A percentile compares a stretch with the other conserved stretches of the same genome.
Evolutionary conservation across 2,113 vertebrate genomes (phyloP).

Genomic region (Pseudonaja textilis): DNA sequence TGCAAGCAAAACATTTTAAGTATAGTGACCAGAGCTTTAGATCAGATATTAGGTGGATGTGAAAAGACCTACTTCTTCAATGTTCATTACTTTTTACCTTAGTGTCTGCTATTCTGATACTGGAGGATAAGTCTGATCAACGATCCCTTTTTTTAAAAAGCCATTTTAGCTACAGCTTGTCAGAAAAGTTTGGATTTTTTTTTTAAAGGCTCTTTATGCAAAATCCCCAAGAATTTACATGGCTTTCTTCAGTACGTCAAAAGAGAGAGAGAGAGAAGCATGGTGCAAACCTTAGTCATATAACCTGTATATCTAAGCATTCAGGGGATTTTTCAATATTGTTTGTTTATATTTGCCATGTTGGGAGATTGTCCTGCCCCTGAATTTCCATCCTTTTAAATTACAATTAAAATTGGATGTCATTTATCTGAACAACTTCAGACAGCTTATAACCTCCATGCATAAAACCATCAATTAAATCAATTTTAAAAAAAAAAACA

Average conservation of each 20-base stretch:
- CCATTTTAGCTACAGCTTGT: slow-evolving; percentile 26
- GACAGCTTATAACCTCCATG: not conserved
- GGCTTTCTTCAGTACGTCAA: slow-evolving; percentile 11
- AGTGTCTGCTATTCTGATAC: not conserved
- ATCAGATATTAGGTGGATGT: not conserved
- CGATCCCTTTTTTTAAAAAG: slow-evolving; percentile 34
- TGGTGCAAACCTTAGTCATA: not conserved
- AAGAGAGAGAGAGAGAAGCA: not conserved
- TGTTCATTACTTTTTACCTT: not conserved
- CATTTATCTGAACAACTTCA: not conserved
- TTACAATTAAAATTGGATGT: not conserved
- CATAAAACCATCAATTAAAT: not conserved
- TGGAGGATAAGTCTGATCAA: slow-evolving; percentile 27
- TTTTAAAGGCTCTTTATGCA: slow-evolving; percentile 40
- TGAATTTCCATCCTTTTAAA: not conserved
- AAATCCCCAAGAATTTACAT: not conserved
- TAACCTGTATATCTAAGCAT: not conserved
- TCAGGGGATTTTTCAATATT: not conserved
- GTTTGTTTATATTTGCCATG: not conserved
- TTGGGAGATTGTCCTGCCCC: not conserved
- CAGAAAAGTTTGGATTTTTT: slow-evolving; percentile 29
- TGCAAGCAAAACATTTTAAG: not conserved
- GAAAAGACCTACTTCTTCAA: not conserved
- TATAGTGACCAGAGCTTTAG: not conserved
- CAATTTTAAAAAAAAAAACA: not conserved